These are phyloP conservation scores for Scotopteryx bipunctaria DNA, from an alignment of 2,888 invertebrate genomes.

Conservation along the genomic window DNA sequence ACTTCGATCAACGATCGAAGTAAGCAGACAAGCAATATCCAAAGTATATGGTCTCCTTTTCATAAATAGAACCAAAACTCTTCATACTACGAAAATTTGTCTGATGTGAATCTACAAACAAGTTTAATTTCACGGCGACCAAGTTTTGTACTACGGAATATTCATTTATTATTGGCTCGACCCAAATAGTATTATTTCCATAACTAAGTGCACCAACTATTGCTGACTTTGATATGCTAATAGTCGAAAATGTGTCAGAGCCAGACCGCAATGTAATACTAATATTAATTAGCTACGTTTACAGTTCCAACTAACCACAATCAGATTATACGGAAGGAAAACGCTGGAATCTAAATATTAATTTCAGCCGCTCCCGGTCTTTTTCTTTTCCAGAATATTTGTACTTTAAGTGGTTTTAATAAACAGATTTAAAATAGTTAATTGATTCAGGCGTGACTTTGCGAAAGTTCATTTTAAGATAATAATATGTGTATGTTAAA, in stretches of 20 bases:
- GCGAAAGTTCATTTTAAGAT: too few relatives aligned
- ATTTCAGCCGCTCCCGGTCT: too few relatives aligned
- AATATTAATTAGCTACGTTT: slow-evolving; percentile 49
- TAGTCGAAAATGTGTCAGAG: slow-evolving; percentile 13
- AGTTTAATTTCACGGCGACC: background rate
- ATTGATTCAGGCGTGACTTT: too few relatives aligned
- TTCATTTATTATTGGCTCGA: background rate
- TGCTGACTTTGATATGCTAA: slow-evolving; percentile 1
- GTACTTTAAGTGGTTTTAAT: too few relatives aligned
- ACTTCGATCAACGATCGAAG: too few relatives aligned
- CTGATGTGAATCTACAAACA: background rate
- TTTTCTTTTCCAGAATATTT: too few relatives aligned
- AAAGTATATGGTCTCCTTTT: background rate
- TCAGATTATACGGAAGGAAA: slow-evolving; percentile 13
- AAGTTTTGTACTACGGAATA: background rate
- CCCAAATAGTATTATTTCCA: background rate
- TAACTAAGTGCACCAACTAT: slow-evolving; percentile 3
- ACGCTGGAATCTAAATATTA: too few relatives aligned
- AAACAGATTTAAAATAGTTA: too few relatives aligned
- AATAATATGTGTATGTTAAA: too few relatives aligned
- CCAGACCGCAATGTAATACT: slow-evolving; percentile 7
- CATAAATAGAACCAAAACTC: background rate
- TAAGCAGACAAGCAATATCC: too few relatives aligned
- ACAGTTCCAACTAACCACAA: slow-evolving; percentile 51
- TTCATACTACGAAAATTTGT: background rate